Evolutionary conservation across 2,888 invertebrate species (phyloP).

Genomic region (Buathra laborator): DNA sequence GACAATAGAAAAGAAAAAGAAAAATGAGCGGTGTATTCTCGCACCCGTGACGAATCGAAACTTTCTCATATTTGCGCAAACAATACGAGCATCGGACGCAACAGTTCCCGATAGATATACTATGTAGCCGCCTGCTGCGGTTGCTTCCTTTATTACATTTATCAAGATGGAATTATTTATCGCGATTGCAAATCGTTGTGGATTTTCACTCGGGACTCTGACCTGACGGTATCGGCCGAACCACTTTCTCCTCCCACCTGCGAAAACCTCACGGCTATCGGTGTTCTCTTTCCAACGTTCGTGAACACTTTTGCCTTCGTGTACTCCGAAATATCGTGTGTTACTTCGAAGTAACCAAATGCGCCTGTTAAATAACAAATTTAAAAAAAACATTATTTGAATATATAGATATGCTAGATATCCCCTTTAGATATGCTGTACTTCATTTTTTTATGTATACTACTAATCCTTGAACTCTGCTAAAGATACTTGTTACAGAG

Average conservation of each 20-base stretch:
- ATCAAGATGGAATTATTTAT: conserved; percentile 22
- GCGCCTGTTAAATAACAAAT: conserved; percentile 87
- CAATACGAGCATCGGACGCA: not conserved
- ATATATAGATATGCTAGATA: no score
- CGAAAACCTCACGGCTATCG: conserved; percentile 93
- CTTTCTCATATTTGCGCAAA: conserved; percentile 56
- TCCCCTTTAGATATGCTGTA: no score
- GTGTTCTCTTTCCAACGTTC: conserved; percentile 92
- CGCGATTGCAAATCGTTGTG: conserved; percentile 16
- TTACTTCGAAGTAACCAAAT: conserved; percentile 95
- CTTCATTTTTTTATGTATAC: no score
- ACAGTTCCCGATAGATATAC: not conserved
- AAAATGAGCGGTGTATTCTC: conserved; percentile 3
- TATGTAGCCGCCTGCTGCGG: not conserved
- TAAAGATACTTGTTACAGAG: no score
- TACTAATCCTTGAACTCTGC: conserved; percentile 30
- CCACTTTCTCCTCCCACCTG: conserved; percentile 96
- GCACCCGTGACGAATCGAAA: conserved; percentile 38
- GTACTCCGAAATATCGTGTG: conserved; percentile 94
- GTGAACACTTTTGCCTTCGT: conserved; percentile 93
- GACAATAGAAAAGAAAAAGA: not conserved
- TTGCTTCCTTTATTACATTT: conserved; percentile 36
- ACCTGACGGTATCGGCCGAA: conserved; percentile 93
- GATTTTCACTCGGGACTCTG: conserved; percentile 70
- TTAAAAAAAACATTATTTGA: no score